Conservation (phyloP, 2,797 vertebrate species). For the Notoglanidium macrostoma region DNA sequence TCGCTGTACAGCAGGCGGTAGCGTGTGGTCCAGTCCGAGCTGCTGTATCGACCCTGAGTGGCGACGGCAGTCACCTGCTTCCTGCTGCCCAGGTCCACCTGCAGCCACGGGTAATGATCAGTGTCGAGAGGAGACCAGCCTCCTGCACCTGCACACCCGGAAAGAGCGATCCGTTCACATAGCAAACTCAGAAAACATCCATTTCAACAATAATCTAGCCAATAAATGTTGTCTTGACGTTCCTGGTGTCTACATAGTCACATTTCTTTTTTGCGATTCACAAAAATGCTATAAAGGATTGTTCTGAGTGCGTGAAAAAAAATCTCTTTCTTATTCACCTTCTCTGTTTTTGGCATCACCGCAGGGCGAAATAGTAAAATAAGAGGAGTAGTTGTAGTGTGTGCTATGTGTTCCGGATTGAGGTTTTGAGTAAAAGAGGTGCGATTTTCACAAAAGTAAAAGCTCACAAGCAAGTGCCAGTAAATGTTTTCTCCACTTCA, state of each 20-base stretch:
- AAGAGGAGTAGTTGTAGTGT: neutral
- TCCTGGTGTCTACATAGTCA: neutral
- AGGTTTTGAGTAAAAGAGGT: neutral
- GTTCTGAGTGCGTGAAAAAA: too few species aligned
- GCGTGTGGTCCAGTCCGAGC: slow-evolving; percentile 94
- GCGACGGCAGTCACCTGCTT: slow-evolving; percentile 89
- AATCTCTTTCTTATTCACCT: too few species aligned
- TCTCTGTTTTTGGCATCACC: neutral
- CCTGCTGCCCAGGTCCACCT: slow-evolving; percentile 89
- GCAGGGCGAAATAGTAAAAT: neutral
- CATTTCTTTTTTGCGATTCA: neutral
- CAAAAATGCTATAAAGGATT: neutral
- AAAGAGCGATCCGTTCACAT: neutral
- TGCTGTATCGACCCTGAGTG: slow-evolving; percentile 96
- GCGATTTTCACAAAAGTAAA: neutral
- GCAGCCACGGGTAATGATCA: slow-evolving; percentile 96
- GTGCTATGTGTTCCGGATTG: neutral
- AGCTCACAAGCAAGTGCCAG: neutral
- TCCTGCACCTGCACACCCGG: slow-evolving; percentile 81
- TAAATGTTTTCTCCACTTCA: neutral
- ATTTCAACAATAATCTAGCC: too few species aligned
- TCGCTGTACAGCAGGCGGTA: slow-evolving; percentile 95
- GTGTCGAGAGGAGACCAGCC: slow-evolving; percentile 96
- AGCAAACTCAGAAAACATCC: neutral
- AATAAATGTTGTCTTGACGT: neutral